phyloP scores from a whole-genome alignment of 2,888 invertebrate species.

The Diaprepes abbreviatus region DNA sequence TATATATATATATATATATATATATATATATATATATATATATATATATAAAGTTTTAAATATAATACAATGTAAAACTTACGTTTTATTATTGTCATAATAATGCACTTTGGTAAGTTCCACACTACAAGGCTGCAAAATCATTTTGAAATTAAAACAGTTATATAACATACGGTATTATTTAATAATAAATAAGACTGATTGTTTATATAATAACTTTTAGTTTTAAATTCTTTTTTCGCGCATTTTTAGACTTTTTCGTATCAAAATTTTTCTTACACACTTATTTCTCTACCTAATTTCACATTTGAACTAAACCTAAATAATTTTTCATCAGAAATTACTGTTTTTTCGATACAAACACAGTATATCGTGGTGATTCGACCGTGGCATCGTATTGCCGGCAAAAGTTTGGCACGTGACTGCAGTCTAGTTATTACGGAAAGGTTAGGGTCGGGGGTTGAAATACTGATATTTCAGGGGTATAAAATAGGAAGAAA shows the following conservation, averaged over 20 bases:
- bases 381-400: constrained; percentile 36
- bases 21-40: no score
- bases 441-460: constrained; percentile 34
- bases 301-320: constrained; percentile 11
- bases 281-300: neutral
- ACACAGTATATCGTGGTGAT: constrained; percentile 40
- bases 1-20: no score
- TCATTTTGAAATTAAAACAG: constrained; percentile 50
- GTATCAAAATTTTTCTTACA: no score
- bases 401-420: constrained; percentile 41
- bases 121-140: constrained; percentile 57
- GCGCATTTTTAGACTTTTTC: no score
- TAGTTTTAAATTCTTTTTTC: no score
- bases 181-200: no score
- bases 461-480: neutral
- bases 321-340: constrained; percentile 27
- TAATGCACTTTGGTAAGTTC: constrained; percentile 65
- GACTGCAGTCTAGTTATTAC: constrained; percentile 23
- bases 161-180: no score
- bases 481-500: neutral
- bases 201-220: no score
- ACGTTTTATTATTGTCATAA: constrained; percentile 58
- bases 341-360: constrained; percentile 45
- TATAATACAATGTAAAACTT: no score
- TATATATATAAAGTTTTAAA: no score